Percentiles rank a stretch among this genome's conserved stretches.
These are phyloP conservation scores for Trachelus troglodyta DNA, from an alignment of 2,888 invertebrate species.

Conservation along the genomic window DNA sequence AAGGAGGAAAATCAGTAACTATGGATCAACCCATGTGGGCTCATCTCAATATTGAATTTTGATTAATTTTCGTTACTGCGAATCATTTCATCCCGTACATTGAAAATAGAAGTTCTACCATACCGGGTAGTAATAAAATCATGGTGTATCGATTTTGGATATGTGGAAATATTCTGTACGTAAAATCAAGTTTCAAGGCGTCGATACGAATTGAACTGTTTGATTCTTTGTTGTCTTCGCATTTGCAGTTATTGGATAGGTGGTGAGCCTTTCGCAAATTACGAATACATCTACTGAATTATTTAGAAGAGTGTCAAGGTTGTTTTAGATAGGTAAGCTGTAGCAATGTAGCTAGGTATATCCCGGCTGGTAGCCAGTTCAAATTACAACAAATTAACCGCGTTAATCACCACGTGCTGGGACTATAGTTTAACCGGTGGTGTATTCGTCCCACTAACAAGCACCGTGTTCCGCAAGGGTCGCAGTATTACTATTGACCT, in stretches of 20 bases:
- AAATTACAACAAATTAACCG: conserved; percentile 62
- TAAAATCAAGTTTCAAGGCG: conserved; percentile 22
- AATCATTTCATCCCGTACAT: neutral
- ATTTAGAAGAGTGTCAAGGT: conserved; percentile 46
- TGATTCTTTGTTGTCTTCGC: conserved; percentile 32
- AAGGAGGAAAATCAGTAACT: neutral
- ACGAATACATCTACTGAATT: conserved; percentile 57
- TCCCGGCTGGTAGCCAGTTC: conserved; percentile 36
- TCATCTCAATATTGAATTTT: neutral
- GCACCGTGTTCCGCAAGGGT: conserved; percentile 14
- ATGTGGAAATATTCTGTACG: neutral
- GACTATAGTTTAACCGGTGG: conserved; percentile 44
- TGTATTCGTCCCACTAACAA: conserved; percentile 9
- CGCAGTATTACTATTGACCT: conserved; percentile 33
- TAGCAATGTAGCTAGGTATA: neutral
- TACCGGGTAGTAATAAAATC: neutral
- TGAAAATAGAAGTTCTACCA: neutral
- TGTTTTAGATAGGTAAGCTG: neutral
- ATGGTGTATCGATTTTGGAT: neutral
- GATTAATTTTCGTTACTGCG: neutral
- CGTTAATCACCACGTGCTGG: conserved; percentile 54
- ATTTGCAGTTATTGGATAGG: conserved; percentile 16
- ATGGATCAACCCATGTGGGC: neutral
- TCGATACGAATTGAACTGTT: conserved; percentile 33
- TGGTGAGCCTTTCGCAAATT: conserved; percentile 37